Conservation (phyloP, 2,888 invertebrate species). For the Reticulitermes lucifugus region DNA sequence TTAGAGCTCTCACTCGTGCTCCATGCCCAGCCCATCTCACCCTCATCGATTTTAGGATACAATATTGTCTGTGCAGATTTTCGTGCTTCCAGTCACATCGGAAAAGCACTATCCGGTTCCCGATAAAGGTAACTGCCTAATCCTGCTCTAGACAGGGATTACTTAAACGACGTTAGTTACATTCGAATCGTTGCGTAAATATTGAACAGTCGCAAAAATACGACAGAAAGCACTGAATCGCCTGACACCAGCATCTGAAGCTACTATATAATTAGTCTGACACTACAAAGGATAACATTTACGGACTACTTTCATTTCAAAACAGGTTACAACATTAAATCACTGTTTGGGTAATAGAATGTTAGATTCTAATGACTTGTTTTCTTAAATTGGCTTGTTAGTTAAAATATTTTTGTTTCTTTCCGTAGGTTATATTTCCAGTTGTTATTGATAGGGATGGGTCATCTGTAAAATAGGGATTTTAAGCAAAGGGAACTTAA, state of each 20-base stretch:
- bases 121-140: too few species aligned
- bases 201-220: neutral
- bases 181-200: neutral
- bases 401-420: neutral
- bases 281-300: constrained; percentile 4
- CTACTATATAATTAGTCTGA: neutral
- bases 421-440: neutral
- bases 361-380: neutral
- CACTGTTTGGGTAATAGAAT: neutral
- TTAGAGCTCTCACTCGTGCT: too few species aligned
- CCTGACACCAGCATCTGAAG: neutral
- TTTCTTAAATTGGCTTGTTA: constrained; percentile 11
- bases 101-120: too few species aligned
- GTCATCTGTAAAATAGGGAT: neutral
- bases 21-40: too few species aligned
- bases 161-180: neutral
- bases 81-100: too few species aligned
- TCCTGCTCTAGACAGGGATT: neutral
- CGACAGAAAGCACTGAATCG: neutral
- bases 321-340: neutral
- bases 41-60: too few species aligned
- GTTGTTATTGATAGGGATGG: neutral
- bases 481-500: neutral
- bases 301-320: neutral
- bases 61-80: too few species aligned